These are phyloP conservation scores for Hipparchia sbordonii DNA, from an alignment of 2,888 invertebrate genomes.

Conservation along the genomic window DNA sequence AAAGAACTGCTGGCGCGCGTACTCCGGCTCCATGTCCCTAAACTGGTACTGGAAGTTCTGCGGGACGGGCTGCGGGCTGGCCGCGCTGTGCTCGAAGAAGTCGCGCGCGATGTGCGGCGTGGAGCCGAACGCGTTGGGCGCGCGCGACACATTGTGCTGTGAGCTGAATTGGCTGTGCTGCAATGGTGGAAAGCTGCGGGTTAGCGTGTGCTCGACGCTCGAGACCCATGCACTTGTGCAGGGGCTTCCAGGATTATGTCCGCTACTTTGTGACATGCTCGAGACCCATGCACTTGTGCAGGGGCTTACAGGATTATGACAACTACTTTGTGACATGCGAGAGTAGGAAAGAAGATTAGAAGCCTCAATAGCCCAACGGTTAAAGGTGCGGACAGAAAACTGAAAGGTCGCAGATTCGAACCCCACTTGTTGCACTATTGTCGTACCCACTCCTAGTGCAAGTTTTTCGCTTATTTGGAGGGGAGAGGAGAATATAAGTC, in stretches of 20 bases:
- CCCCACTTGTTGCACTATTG: no score
- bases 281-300: not conserved
- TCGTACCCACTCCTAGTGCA: no score
- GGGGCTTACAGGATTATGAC: no score
- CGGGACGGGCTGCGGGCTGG: constrained; percentile 23
- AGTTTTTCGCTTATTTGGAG: no score
- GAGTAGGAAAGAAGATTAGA: no score
- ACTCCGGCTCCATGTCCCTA: constrained; percentile 59
- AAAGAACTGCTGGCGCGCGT: constrained; percentile 87
- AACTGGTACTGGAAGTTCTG: constrained; percentile 58
- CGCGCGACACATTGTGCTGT: constrained; percentile 77
- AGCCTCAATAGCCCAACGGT: no score
- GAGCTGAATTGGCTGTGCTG: constrained; percentile 83
- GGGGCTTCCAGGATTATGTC: no score
- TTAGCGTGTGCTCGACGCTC: constrained; percentile 28
- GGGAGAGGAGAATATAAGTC: no score
- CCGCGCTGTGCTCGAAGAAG: constrained; percentile 46
- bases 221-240: not conserved
- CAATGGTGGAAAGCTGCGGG: constrained; percentile 44
- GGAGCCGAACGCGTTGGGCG: constrained; percentile 69
- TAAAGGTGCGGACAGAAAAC: no score
- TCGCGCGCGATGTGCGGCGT: constrained; percentile 74
- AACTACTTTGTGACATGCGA: no score
- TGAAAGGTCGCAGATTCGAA: no score
- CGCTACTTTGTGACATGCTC: no score